Base-by-base conservation (phyloP, 1,140 invertebrate genomes). In the Drosophila ambigua region DNA sequence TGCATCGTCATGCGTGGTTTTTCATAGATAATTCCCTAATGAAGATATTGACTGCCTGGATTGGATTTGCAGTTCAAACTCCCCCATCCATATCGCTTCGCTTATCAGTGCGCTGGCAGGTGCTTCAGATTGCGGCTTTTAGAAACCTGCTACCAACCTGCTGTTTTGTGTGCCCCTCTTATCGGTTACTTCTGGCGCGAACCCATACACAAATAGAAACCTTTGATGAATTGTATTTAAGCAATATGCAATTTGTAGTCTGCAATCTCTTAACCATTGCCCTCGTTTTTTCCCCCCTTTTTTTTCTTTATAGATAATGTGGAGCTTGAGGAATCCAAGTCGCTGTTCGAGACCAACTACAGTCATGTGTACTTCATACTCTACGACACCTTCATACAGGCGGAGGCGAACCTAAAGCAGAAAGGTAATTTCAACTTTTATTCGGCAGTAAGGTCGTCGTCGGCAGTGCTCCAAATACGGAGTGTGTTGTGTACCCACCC, bases 341-440 rank as follows among this genome's bases (percentile, higher is more conserved):
- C 94, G 48, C 96, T 99, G 85, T 98, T 99, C 92, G 97, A 98
- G 92, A 95, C 95, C 39, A 98, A 99, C 92, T 98, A 98, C 91
- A 98, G 97, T 90, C 97, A 98, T 94, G 96, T 99, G 28, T 99
- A 98, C 92, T 98, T 97, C 91, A 97, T 99, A 79, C 95, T 99
- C 50, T 98, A 98, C 92, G 98, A 99, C 92, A 97, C 96, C 90
- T 99, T 99, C 92, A 95, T 98, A 43, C 94, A 95, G 88, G 96
- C 97, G 43, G 98, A 99, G 93, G 94, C 95, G 49, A 98, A 98
- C 93, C 93, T 98, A 23, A 95, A 96, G 71, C 97, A 98, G 93
- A 95, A 96, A 95, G 97, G 98, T 98, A 94, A 93, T 26, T 92
- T 83, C 66, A 55, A n/a, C n/a, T 39, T 55, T 41, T 11, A 20